A percentile compares a stretch with the other conserved stretches of the same genome.
Conservation (phyloP, 2,888 invertebrate species). For the Lampropteryx suffumata region DNA sequence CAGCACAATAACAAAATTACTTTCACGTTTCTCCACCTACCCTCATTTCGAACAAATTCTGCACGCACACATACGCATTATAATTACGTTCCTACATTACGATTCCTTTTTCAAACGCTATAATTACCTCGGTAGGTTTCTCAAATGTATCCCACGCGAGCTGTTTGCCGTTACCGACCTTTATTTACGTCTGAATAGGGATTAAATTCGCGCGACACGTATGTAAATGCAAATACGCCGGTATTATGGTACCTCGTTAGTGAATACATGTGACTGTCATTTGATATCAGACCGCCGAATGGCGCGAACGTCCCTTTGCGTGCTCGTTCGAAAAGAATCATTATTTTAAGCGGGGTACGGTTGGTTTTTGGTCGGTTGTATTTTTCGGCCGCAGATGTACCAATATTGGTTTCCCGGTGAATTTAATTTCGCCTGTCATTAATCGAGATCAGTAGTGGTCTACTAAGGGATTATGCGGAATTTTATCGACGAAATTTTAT, state of each 20-base stretch:
- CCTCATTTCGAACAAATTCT: slow-evolving; percentile 44
- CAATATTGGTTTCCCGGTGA: slow-evolving; percentile 66
- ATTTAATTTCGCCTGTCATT: slow-evolving; percentile 76
- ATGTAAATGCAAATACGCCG: slow-evolving; percentile 50
- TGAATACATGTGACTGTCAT: slow-evolving; percentile 70
- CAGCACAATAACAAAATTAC: slow-evolving; percentile 33
- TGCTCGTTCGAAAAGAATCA: slow-evolving; percentile 46
- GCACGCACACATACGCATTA: slow-evolving; percentile 41
- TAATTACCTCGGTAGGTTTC: slow-evolving; percentile 57
- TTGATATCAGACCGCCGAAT: slow-evolving; percentile 62
- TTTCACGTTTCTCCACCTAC: slow-evolving; percentile 41
- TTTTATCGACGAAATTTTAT: slow-evolving; percentile 67
- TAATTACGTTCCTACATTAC: slow-evolving; percentile 62
- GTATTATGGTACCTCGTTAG: slow-evolving; percentile 68
- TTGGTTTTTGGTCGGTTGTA: slow-evolving; percentile 43
- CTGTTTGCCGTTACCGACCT: slow-evolving; percentile 27
- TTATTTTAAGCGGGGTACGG: slow-evolving; percentile 42
- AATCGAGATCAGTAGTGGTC: slow-evolving; percentile 67
- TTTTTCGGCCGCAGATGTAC: slow-evolving; percentile 55
- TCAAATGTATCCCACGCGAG: slow-evolving; percentile 49
- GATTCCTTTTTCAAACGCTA: slow-evolving; percentile 67
- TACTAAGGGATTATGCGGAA: slow-evolving; percentile 66
- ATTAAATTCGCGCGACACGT: slow-evolving; percentile 45
- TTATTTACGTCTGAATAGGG: slow-evolving; percentile 42
- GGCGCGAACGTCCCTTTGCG: slow-evolving; percentile 42